Percentiles rank a stretch among this genome's conserved stretches.
Evolutionary conservation across 53 echinoderm and acorn worm species (phyloP).

Genomic region (Hippasteria phrygiana): DNA sequence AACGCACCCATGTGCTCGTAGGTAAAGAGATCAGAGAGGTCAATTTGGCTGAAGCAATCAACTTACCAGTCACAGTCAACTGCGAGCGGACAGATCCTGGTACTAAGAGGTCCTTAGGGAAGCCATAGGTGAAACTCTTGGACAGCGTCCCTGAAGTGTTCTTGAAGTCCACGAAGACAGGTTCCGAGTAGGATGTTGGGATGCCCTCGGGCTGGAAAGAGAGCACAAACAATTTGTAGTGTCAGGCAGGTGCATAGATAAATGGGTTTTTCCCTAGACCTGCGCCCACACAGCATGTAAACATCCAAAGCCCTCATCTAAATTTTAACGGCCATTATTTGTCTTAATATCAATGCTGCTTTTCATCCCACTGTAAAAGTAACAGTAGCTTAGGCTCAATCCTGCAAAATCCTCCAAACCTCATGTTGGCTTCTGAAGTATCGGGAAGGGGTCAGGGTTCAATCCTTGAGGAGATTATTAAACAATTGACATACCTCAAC

Average conservation of each 20-base stretch:
- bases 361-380: too few relatives aligned
- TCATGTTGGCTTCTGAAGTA: neutral
- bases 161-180: slow-evolving; percentile 65
- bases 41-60: neutral
- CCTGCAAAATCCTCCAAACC: too few relatives aligned
- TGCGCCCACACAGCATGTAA: too few relatives aligned
- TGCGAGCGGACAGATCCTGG: slow-evolving; percentile 76
- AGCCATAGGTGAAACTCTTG: slow-evolving; percentile 58
- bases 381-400: too few relatives aligned
- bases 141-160: neutral
- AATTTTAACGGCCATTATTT: too few relatives aligned
- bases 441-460: too few relatives aligned
- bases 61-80: slow-evolving; percentile 79
- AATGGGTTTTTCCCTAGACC: too few relatives aligned
- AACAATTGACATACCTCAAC: slow-evolving; percentile 76
- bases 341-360: too few relatives aligned
- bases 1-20: too few relatives aligned
- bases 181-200: slow-evolving; percentile 56
- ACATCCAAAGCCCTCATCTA: too few relatives aligned
- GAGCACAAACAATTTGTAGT: neutral
- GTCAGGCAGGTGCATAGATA: neutral
- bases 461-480: neutral
- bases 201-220: slow-evolving; percentile 82
- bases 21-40: neutral
- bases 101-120: slow-evolving; percentile 73